Base-by-base conservation (phyloP, 2,797 vertebrate genomes). In the Glossophaga mutica region DNA sequence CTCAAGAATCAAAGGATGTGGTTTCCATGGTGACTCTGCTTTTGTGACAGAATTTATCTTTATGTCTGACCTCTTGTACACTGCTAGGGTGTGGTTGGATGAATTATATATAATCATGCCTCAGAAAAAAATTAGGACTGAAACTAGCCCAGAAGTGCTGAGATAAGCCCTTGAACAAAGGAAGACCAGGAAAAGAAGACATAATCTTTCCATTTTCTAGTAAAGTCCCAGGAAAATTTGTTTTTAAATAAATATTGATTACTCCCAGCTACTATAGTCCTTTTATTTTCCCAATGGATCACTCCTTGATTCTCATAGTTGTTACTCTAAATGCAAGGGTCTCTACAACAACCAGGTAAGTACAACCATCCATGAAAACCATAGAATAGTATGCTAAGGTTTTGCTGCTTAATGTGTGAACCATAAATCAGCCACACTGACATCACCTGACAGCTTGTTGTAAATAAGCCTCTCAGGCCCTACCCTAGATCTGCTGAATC, bases 11-110 rank as follows among this genome's bases (percentile, higher is more conserved):
- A 93, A 87, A 85, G 24, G 79, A 50, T 89, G 24, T 8, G 22
- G 96, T 97, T 96, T 68, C 94, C 91, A 96, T 92, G 96, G 96
- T 22, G 44, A 97, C 50, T 76, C 83, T 86, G 93, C 87, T 94
- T 98, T 83, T 96, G 87, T 96, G 93, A 96, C 74, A 71, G 87
- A 82, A 96, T 93, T 76, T 39, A 73, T 91, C 81, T 92, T 62
- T 83, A 94, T 77, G 78, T 91, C 65, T 94, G 94, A 94, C 57
- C 76, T 68, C 62, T 78, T 85, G 34, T 84, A 82, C 79, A 57
- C 11, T 24, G 34, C 86, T 24, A 14, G 85, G 85, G 26, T 95
- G 44, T 81, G 52, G 62, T 4, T 87, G 59, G 39, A 74, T 91
- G 62, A 94, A 86, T 0, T 34, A 59, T 74, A 87, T 62, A 62